These are phyloP conservation scores for Oreochromis mossambicus DNA, from an alignment of 2,797 vertebrate genomes.

Conservation along the genomic window DNA sequence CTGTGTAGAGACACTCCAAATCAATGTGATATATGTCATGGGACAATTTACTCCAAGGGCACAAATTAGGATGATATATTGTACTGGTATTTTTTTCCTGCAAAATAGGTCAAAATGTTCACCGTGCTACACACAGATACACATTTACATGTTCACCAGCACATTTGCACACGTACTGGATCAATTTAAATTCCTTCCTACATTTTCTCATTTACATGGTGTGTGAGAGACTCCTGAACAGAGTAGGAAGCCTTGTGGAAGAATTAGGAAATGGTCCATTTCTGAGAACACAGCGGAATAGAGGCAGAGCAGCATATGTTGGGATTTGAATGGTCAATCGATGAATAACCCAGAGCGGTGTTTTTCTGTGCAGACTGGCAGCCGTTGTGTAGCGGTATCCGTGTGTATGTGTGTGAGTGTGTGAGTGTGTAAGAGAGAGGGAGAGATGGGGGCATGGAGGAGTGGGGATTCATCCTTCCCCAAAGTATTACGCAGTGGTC, in stretches of 20 bases:
- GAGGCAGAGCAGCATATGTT: constrained; percentile 83
- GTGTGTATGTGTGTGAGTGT: constrained; percentile 15
- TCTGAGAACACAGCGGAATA: constrained; percentile 71
- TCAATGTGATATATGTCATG: constrained; percentile 33
- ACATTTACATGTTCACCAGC: constrained; percentile 22
- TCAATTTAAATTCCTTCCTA: constrained; percentile 64
- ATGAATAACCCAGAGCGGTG: constrained; percentile 98
- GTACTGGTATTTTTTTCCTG: constrained; percentile 32
- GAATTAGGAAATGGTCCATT: constrained; percentile 77
- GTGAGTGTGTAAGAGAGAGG: neutral
- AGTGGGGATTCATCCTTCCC: constrained; percentile 94
- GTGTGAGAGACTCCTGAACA: constrained; percentile 66
- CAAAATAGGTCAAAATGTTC: constrained; percentile 55
- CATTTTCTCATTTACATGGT: constrained; percentile 74
- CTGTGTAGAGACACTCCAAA: constrained; percentile 19
- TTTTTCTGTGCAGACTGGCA: constrained; percentile 76
- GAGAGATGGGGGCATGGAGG: constrained; percentile 49
- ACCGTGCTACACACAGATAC: neutral
- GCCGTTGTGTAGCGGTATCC: constrained; percentile 65
- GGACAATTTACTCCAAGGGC: constrained; percentile 40
- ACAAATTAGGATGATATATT: constrained; percentile 39
- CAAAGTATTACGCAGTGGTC: constrained; percentile 94
- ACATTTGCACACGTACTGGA: constrained; percentile 48
- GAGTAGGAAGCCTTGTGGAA: constrained; percentile 66
- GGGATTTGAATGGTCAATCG: constrained; percentile 98